A percentile compares a stretch with the other conserved stretches of the same genome.
These are phyloP conservation scores for Saguinus imperator DNA, from an alignment of 2,113 vertebrate genomes.

Conservation along the genomic window DNA sequence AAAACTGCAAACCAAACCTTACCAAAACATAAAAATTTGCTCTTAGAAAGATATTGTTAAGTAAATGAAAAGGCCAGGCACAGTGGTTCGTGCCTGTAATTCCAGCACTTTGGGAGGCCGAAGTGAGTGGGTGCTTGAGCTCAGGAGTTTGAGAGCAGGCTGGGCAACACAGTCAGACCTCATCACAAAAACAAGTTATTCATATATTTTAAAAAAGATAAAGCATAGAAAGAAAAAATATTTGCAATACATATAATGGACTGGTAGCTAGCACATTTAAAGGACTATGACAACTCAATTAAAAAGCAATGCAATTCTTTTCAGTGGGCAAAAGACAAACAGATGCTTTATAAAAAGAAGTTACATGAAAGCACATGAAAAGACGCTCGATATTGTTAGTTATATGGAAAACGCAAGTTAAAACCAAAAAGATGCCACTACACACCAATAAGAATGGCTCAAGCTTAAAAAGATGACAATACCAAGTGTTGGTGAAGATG, in stretches of 20 bases:
- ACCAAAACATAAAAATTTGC: background rate
- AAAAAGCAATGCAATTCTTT: background rate
- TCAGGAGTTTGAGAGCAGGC: too few relatives aligned
- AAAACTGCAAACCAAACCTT: background rate
- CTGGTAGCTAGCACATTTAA: background rate
- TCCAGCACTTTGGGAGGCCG: background rate
- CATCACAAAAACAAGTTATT: too few relatives aligned
- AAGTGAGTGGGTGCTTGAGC: too few relatives aligned
- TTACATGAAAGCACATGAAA: background rate
- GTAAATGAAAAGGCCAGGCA: too few relatives aligned
- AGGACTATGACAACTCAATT: background rate
- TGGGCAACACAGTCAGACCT: too few relatives aligned
- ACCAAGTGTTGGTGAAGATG: background rate
- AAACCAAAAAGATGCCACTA: background rate
- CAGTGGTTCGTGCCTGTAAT: too few relatives aligned
- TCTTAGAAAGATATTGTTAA: constrained; percentile 30
- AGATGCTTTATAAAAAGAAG: background rate
- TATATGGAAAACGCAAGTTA: background rate
- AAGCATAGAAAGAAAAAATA: background rate
- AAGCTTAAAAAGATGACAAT: background rate
- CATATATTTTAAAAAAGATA: background rate
- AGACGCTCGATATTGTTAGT: background rate
- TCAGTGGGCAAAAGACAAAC: background rate
- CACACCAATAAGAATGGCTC: background rate
- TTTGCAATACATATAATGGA: background rate